These are phyloP conservation scores for Sarcophaga variegata DNA, from an alignment of 2,888 invertebrate genomes.

Conservation along the genomic window DNA sequence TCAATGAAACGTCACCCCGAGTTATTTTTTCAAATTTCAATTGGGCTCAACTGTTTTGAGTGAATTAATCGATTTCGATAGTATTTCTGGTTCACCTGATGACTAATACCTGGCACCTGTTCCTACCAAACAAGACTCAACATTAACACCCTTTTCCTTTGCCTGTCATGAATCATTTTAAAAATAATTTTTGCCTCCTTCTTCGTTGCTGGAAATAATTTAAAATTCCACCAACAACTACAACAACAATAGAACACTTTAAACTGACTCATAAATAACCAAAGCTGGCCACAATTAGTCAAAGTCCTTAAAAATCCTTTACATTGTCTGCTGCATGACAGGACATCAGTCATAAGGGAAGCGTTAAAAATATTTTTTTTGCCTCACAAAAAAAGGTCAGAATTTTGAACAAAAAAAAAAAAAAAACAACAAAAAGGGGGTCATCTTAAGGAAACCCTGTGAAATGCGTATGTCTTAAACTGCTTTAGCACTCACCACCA, in stretches of 20 bases:
- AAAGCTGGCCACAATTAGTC: not conserved
- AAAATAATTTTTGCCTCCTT: not conserved
- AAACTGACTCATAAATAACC: constrained; percentile 30
- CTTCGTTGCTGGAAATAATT: not conserved
- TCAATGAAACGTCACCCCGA: no score
- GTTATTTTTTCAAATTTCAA: no score
- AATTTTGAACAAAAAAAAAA: constrained; percentile 2
- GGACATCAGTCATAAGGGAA: no score
- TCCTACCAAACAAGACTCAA: no score
- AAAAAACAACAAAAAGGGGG: no score
- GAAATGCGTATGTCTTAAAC: constrained; percentile 16
- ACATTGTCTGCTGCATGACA: not conserved
- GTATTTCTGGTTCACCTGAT: no score
- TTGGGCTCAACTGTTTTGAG: no score
- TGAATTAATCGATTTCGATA: no score
- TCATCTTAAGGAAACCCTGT: not conserved
- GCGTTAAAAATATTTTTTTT: no score
- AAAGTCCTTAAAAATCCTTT: constrained; percentile 36
- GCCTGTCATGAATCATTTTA: constrained; percentile 10
- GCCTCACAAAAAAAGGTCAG: constrained; percentile 7
- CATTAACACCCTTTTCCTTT: no score
- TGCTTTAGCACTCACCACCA: constrained; percentile 28
- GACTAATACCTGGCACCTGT: no score
- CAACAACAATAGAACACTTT: not conserved
- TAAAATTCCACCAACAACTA: not conserved